Percentiles rank a stretch among this genome's conserved stretches.
Conservation (phyloP, 2,113 vertebrate genomes). For the Rhynchopsitta pachyrhyncha region DNA sequence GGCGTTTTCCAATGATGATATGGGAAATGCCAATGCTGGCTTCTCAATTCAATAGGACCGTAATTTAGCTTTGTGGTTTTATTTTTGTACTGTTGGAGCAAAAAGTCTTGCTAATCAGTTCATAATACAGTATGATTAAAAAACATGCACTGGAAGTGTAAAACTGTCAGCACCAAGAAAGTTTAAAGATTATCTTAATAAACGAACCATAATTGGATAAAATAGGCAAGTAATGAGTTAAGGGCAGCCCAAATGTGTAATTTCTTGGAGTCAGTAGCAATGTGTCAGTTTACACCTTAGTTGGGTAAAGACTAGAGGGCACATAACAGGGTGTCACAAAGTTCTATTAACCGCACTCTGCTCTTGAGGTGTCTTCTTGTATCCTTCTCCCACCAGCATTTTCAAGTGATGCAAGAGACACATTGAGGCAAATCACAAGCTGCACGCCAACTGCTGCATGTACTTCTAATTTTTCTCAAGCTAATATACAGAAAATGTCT, state of each 20-base stretch:
- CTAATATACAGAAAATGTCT: neutral
- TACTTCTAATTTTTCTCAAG: neutral
- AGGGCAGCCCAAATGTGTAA: neutral
- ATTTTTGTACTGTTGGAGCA: slow-evolving; percentile 1
- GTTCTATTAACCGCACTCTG: neutral
- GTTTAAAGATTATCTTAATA: slow-evolving; percentile 12
- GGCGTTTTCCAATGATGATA: neutral
- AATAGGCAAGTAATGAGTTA: neutral
- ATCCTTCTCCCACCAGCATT: neutral
- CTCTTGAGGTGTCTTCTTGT: neutral
- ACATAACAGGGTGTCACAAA: neutral
- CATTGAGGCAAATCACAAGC: rapidly evolving
- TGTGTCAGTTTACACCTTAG: neutral
- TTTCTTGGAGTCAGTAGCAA: neutral
- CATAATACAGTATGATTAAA: slow-evolving; percentile 15
- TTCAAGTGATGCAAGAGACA: neutral
- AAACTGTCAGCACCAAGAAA: neutral
- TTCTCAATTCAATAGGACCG: neutral
- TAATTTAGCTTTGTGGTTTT: neutral
- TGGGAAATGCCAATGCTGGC: neutral
- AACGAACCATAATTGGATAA: slow-evolving; percentile 19
- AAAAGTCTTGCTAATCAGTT: slow-evolving; percentile 11
- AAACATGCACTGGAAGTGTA: neutral
- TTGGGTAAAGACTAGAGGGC: neutral
- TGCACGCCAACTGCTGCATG: rapidly evolving